Evolutionary conservation across 2,797 vertebrate species (phyloP).

Genomic region (Ctenopoma kingsleyae): DNA sequence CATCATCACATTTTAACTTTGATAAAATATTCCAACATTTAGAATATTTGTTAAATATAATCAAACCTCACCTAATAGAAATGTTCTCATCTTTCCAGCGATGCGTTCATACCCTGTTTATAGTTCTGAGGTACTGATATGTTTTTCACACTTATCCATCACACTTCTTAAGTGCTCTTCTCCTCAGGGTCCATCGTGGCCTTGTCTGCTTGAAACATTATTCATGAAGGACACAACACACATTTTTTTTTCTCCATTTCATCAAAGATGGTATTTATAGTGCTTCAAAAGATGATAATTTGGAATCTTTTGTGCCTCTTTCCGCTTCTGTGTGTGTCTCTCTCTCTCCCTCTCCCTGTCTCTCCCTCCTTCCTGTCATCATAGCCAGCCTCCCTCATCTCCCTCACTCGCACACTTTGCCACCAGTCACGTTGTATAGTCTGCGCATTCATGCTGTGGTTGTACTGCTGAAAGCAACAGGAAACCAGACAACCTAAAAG

Average conservation of each 20-base stretch:
- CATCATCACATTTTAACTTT: background rate
- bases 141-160: slow-evolving; percentile 31
- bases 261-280: background rate
- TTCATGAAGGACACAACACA: slow-evolving; percentile 7
- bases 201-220: slow-evolving; percentile 9
- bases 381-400: slow-evolving; percentile 43
- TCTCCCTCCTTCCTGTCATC: slow-evolving; percentile 33
- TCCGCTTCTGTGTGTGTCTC: background rate
- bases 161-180: slow-evolving; percentile 33
- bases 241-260: background rate
- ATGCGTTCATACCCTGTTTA: background rate
- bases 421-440: slow-evolving; percentile 28
- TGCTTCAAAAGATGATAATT: slow-evolving; percentile 11
- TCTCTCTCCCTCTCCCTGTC: slow-evolving; percentile 1
- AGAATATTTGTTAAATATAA: too few relatives aligned
- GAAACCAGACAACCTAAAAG: slow-evolving; percentile 4
- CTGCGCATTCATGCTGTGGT: slow-evolving; percentile 10
- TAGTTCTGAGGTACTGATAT: slow-evolving; percentile 4
- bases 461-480: slow-evolving; percentile 8
- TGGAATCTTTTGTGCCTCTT: slow-evolving; percentile 9
- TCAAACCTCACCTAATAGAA: background rate
- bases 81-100: background rate
- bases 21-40: background rate
- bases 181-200: slow-evolving; percentile 35
- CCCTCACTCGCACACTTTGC: slow-evolving; percentile 34